Evolutionary conservation across 1,140 invertebrate genomes (phyloP).

Genomic region (Oedothorax gibbosus): DNA sequence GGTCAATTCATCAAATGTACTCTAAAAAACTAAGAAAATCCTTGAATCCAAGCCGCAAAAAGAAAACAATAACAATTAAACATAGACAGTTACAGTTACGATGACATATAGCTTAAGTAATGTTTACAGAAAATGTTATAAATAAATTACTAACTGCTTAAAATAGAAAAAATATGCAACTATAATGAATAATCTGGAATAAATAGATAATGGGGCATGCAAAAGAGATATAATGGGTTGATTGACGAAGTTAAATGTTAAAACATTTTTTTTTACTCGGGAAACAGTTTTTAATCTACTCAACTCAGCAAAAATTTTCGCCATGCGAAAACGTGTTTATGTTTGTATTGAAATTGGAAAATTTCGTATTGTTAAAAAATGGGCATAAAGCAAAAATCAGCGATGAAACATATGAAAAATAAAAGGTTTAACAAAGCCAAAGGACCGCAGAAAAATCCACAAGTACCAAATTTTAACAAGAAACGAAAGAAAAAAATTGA

Average conservation of each 20-base stretch:
- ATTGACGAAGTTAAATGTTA: too few species aligned
- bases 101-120: not conserved
- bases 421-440: conserved; percentile 16
- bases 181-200: too few species aligned
- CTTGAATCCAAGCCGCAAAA: conserved; percentile 22
- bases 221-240: too few species aligned
- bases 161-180: not conserved
- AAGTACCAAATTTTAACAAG: not conserved
- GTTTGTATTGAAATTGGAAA: not conserved
- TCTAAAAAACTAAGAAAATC: not conserved
- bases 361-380: not conserved
- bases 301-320: not conserved
- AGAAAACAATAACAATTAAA: conserved; percentile 26
- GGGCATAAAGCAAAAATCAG: not conserved
- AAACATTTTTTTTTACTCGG: too few species aligned
- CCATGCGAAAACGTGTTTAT: not conserved
- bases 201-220: too few species aligned
- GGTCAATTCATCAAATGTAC: not conserved
- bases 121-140: not conserved
- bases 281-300: not conserved
- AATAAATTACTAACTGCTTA: not conserved
- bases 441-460: not conserved
- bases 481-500: not conserved
- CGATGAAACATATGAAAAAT: not conserved
- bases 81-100: not conserved